Evolutionary conservation across 1,140 invertebrate genomes (phyloP).

Genomic region (Meloidogyne chitwoodi): DNA sequence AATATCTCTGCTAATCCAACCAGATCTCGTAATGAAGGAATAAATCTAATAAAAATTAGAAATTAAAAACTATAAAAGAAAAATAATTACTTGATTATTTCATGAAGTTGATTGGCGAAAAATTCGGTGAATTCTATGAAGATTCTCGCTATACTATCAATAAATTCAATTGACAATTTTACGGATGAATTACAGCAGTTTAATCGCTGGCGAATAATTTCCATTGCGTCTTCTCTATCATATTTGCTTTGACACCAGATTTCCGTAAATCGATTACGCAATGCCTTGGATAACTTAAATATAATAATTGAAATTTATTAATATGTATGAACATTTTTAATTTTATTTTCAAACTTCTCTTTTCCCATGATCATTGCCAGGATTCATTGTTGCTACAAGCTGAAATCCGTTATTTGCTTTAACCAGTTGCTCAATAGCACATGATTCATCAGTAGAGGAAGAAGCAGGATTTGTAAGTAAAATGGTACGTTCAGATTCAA

Average conservation of each 20-base stretch:
- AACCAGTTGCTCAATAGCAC: slow-evolving; percentile 64
- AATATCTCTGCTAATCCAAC: slow-evolving; percentile 88
- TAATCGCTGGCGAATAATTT: slow-evolving; percentile 65
- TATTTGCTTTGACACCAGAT: slow-evolving; percentile 86
- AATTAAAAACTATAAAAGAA: not conserved
- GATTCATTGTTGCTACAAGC: slow-evolving; percentile 98
- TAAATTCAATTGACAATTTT: not conserved
- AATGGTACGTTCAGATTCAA: slow-evolving; percentile 86
- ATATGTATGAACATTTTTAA: slow-evolving; percentile 4
- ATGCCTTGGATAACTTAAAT: slow-evolving; percentile 79
- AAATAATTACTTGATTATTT: slow-evolving; percentile 16
- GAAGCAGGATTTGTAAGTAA: slow-evolving; percentile 71
- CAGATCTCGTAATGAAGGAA: slow-evolving; percentile 84
- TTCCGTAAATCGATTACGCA: slow-evolving; percentile 95
- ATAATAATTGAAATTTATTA: not conserved
- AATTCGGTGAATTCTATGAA: slow-evolving; percentile 24
- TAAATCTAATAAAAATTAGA: slow-evolving; percentile 49
- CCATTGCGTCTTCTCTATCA: slow-evolving; percentile 71
- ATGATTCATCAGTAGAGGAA: not conserved
- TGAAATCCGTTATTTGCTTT: slow-evolving; percentile 76
- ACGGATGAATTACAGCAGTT: not conserved
- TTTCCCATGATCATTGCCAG: slow-evolving; percentile 97
- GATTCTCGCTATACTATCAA: not conserved
- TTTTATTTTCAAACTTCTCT: slow-evolving; percentile 71
- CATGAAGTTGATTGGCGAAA: slow-evolving; percentile 10